Evolutionary conservation across 2,888 invertebrate species (phyloP).

Genomic region (Pyrocoelia pectoralis): DNA sequence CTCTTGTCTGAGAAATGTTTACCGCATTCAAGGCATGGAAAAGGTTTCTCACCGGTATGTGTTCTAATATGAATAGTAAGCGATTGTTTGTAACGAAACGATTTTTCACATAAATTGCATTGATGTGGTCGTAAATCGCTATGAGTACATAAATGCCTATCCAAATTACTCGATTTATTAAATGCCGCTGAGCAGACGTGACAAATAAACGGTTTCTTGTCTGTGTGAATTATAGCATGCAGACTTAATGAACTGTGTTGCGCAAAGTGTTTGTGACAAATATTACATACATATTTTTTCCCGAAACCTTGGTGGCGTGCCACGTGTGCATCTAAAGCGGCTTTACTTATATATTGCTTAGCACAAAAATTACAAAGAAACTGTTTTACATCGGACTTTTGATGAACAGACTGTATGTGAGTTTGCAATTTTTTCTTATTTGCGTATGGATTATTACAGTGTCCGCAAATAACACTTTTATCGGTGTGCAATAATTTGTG

Average conservation of each 20-base stretch:
- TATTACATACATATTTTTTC: constrained; percentile 10
- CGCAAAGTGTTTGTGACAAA: constrained; percentile 18
- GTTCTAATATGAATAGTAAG: constrained; percentile 15
- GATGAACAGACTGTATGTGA: constrained; percentile 41
- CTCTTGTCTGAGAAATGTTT: constrained; percentile 16
- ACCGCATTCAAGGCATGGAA: constrained; percentile 9
- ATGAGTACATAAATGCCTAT: constrained; percentile 16
- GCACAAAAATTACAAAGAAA: constrained; percentile 41
- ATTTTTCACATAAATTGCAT: constrained; percentile 16
- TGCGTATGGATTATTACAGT: constrained; percentile 46
- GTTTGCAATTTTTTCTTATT: constrained; percentile 46
- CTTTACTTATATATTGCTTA: constrained; percentile 42
- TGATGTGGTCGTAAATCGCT: constrained; percentile 12
- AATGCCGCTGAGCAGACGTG: constrained; percentile 22
- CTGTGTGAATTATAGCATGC: constrained; percentile 21
- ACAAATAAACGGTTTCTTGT: constrained; percentile 21
- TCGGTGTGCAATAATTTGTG: constrained; percentile 46
- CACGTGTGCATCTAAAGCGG: constrained; percentile 42
- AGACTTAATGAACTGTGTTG: constrained; percentile 10
- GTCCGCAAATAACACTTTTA: constrained; percentile 43
- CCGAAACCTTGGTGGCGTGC: constrained; percentile 7
- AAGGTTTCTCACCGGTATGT: constrained; percentile 25
- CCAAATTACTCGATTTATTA: constrained; percentile 21
- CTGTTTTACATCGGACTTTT: constrained; percentile 33
- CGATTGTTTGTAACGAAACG: constrained; percentile 10